Evolutionary conservation across 2,113 vertebrate species (phyloP).

Genomic region (Erinaceus europaeus): DNA sequence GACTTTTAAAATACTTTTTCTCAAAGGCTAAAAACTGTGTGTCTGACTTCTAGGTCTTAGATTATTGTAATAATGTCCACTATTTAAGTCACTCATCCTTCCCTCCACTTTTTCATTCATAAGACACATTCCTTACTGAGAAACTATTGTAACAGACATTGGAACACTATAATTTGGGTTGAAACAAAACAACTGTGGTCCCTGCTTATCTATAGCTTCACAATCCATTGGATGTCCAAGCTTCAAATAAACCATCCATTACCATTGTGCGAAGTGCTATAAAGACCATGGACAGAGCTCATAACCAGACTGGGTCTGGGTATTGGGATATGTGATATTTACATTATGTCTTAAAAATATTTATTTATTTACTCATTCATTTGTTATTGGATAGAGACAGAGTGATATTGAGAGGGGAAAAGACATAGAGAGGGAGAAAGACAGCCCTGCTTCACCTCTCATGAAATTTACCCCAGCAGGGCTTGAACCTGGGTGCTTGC

Average conservation of each 20-base stretch:
- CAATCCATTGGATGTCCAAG: not conserved
- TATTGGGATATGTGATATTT: not conserved
- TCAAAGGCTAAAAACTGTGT: not conserved
- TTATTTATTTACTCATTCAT: too few relatives aligned
- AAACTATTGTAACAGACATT: not conserved
- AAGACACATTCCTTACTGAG: not conserved
- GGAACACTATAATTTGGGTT: not conserved
- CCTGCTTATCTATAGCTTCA: not conserved
- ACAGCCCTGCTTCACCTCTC: too few relatives aligned
- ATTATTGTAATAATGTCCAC: not conserved
- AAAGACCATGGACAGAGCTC: not conserved
- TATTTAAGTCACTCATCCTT: not conserved
- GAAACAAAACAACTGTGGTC: not conserved
- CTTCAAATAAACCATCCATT: not conserved
- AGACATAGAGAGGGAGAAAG: too few relatives aligned
- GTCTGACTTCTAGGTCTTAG: not conserved
- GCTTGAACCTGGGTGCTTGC: too few relatives aligned
- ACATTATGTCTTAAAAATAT: not conserved
- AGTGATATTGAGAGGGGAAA: too few relatives aligned
- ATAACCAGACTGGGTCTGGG: not conserved
- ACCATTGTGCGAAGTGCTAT: not conserved
- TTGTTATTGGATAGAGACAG: too few relatives aligned
- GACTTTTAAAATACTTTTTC: not conserved
- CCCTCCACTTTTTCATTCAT: not conserved
- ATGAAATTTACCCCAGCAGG: too few relatives aligned